phyloP scores from a whole-genome alignment of 1,140 invertebrate genomes.

The Triops cancriformis region DNA sequence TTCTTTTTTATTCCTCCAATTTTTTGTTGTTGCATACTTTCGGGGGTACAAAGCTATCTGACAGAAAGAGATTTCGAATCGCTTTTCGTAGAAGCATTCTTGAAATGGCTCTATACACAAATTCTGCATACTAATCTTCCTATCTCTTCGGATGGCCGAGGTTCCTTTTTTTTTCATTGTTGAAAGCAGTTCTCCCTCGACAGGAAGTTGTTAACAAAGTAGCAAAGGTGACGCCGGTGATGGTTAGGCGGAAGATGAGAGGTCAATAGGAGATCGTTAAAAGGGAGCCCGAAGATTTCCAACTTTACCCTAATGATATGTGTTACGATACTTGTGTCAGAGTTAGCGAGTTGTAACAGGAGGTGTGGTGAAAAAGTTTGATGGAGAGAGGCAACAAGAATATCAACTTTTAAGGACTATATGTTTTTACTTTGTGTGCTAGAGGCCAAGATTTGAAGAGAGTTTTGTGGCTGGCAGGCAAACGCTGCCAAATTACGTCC shows the following conservation, averaged over 20 bases:
- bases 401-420: not conserved
- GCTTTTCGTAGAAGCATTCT: not conserved
- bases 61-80: not conserved
- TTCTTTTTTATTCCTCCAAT: not conserved
- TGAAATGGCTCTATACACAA: not conserved
- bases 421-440: not conserved
- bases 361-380: not conserved
- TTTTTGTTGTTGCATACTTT: not conserved
- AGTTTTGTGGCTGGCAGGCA: conserved; percentile 3
- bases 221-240: not conserved
- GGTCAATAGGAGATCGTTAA: not conserved
- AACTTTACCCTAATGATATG: not conserved
- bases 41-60: not conserved
- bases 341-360: not conserved
- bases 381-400: too few species aligned
- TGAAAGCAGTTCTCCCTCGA: not conserved
- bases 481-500: conserved; percentile 7
- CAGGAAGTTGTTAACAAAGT: not conserved
- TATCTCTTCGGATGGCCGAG: not conserved
- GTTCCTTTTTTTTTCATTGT: not conserved
- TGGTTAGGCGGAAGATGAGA: not conserved
- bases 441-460: not conserved
- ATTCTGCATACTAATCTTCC: not conserved
- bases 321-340: not conserved
- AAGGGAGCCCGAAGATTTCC: not conserved